phyloP scores from a whole-genome alignment of 2,888 invertebrate species.

The Nymphalis c-album region DNA sequence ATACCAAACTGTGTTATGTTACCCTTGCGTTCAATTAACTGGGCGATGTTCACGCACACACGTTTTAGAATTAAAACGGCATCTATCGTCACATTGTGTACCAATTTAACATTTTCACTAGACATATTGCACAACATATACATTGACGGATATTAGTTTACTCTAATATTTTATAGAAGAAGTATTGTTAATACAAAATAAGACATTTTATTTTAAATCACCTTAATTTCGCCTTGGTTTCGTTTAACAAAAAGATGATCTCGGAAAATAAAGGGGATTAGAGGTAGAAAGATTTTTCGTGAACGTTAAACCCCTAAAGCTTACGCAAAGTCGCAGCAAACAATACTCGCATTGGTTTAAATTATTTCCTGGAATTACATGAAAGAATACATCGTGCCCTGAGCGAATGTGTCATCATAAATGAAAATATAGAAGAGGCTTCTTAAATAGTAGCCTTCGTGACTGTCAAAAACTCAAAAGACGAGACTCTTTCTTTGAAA shows the following conservation, averaged over 20 bases:
- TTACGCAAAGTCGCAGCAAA: not conserved
- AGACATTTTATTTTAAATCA: not conserved
- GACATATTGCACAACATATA: too few species aligned
- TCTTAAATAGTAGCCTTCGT: slow-evolving; percentile 8
- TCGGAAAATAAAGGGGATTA: not conserved
- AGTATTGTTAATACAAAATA: not conserved
- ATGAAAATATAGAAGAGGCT: slow-evolving; percentile 10
- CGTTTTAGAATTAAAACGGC: too few species aligned
- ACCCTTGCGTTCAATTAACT: not conserved
- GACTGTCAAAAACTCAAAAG: slow-evolving; percentile 20
- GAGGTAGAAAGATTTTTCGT: not conserved
- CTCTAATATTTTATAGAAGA: too few species aligned
- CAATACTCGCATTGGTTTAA: not conserved
- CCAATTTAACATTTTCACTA: too few species aligned
- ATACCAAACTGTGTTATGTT: not conserved
- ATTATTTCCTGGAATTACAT: not conserved
- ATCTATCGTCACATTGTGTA: too few species aligned
- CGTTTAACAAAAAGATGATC: slow-evolving; percentile 1
- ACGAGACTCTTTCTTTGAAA: slow-evolving; percentile 23
- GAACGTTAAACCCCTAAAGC: not conserved
- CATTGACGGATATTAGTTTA: too few species aligned
- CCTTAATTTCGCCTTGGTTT: not conserved
- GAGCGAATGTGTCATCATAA: not conserved
- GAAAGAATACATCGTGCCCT: not conserved
- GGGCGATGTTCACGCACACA: not conserved